phyloP scores from a whole-genome alignment of 2,888 invertebrate genomes.

The Apotomis turbidana region DNA sequence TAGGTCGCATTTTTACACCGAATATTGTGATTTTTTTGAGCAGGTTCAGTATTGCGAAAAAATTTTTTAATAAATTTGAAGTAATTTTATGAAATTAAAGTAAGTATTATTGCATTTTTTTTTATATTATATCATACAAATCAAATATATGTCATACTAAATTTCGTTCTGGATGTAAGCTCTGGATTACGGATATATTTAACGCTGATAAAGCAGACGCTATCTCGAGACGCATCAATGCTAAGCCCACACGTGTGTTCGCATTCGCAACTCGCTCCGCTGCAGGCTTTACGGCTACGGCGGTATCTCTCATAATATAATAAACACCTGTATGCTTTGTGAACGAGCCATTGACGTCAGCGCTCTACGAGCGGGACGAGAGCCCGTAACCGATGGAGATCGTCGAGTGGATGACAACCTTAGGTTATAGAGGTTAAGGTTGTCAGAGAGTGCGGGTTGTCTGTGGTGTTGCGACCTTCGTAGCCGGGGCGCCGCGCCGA shows the following conservation, averaged over 20 bases:
- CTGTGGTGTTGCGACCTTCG: background rate
- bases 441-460: background rate
- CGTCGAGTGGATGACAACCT: background rate
- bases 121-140: too few relatives aligned
- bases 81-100: too few relatives aligned
- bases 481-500: conserved; percentile 38
- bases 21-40: too few relatives aligned
- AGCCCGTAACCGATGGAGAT: background rate
- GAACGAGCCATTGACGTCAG: conserved; percentile 82
- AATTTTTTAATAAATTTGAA: too few relatives aligned
- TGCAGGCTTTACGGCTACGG: conserved; percentile 45
- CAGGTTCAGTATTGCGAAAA: too few relatives aligned
- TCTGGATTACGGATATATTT: too few relatives aligned
- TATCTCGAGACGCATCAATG: conserved; percentile 22
- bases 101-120: too few relatives aligned
- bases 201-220: conserved; percentile 29
- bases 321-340: conserved; percentile 77
- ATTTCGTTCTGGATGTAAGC: too few relatives aligned
- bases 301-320: conserved; percentile 55
- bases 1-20: too few relatives aligned
- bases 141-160: background rate
- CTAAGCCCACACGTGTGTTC: conserved; percentile 25
- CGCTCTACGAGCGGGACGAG: background rate
- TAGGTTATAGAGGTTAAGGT: background rate
- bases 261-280: conserved; percentile 25